These are phyloP conservation scores for Salarias fasciatus DNA, from an alignment of 2,797 vertebrate genomes.

Conservation along the genomic window DNA sequence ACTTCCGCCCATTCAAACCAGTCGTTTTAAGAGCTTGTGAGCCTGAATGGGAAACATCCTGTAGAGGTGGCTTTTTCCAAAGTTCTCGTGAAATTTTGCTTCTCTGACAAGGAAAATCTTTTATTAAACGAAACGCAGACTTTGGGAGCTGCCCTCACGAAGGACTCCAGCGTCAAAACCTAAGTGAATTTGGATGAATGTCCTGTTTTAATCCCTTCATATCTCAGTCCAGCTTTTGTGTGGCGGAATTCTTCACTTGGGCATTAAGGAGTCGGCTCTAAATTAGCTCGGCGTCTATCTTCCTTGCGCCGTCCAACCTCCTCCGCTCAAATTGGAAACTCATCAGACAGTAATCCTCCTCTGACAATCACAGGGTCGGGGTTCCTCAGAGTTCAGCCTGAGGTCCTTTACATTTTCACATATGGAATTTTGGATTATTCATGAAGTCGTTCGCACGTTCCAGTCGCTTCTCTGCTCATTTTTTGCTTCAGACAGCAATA, in stretches of 20 bases:
- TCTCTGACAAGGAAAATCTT: conserved; percentile 10
- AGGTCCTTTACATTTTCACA: conserved; percentile 4
- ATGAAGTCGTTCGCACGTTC: not conserved
- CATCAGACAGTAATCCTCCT: conserved; percentile 56
- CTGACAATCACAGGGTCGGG: conserved; percentile 35
- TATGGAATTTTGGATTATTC: not conserved
- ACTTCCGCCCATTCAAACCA: too few species aligned
- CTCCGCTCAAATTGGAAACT: conserved; percentile 50
- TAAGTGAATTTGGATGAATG: conserved; percentile 37
- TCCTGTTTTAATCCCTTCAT: conserved; percentile 45
- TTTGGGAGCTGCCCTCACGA: not conserved
- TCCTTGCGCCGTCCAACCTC: conserved; percentile 30
- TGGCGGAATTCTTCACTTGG: conserved; percentile 19
- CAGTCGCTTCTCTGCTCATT: too few species aligned
- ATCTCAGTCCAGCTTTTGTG: conserved; percentile 43
- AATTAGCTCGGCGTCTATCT: conserved; percentile 59
- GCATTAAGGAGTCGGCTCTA: conserved; percentile 35
- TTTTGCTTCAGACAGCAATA: too few species aligned
- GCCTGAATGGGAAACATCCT: conserved; percentile 3
- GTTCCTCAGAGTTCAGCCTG: conserved; percentile 30
- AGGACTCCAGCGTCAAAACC: conserved; percentile 12
- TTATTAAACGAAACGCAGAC: conserved; percentile 6
- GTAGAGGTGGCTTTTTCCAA: conserved; percentile 15
- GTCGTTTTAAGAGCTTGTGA: conserved; percentile 1
- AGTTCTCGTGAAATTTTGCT: conserved; percentile 1